Evolutionary conservation across 2,113 vertebrate species (phyloP).

Genomic region (Tetrao urogallus): DNA sequence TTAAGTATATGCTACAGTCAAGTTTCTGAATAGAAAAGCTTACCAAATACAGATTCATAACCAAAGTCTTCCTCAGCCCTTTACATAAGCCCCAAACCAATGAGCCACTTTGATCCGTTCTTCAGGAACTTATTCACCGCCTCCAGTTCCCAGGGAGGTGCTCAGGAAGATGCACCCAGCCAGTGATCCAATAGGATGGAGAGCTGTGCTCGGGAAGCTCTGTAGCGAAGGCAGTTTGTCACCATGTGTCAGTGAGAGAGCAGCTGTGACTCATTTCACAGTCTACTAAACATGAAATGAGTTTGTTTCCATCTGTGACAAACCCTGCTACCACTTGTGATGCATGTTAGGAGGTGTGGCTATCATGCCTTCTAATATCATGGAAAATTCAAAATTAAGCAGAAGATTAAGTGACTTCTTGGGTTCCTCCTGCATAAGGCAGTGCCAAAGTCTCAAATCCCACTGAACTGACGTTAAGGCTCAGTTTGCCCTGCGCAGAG

Average conservation of each 20-base stretch:
- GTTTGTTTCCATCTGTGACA: slow-evolving; percentile 41
- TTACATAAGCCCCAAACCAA: background rate
- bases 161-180: fast-evolving
- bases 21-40: background rate
- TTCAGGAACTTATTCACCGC: background rate
- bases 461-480: background rate
- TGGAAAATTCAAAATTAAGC: slow-evolving; percentile 26
- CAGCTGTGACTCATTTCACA: slow-evolving; percentile 44
- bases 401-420: background rate
- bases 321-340: background rate
- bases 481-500: background rate
- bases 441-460: background rate
- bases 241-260: background rate
- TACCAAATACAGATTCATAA: background rate
- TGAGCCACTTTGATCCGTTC: background rate
- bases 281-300: slow-evolving; percentile 50
- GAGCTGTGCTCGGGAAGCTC: background rate
- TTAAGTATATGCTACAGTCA: background rate
- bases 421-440: background rate
- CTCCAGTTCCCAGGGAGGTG: background rate
- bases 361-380: background rate
- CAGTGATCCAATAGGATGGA: background rate
- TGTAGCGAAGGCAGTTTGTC: background rate
- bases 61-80: background rate
- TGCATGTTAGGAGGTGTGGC: background rate